phyloP scores from a whole-genome alignment of 2,113 vertebrate genomes.

The Callopanchax toddi region DNA sequence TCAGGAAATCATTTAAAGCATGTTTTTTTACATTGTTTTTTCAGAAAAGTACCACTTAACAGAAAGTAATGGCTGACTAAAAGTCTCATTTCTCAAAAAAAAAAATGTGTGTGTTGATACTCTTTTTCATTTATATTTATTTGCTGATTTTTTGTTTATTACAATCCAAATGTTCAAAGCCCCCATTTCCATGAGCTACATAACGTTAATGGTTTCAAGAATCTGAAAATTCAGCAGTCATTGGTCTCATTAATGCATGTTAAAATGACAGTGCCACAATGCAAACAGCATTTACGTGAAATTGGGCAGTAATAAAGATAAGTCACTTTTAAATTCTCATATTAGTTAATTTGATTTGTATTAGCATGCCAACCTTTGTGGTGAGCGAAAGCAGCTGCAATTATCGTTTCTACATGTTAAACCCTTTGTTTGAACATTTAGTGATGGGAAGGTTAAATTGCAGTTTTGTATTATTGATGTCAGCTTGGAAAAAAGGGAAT shows the following conservation, averaged over 20 bases:
- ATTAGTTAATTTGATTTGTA: too few relatives aligned
- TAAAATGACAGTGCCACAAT: neutral
- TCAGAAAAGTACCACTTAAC: constrained; percentile 50
- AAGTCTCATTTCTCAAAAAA: constrained; percentile 30
- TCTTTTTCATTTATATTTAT: constrained; percentile 35
- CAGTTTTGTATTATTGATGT: too few relatives aligned
- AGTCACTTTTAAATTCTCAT: too few relatives aligned
- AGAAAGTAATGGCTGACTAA: constrained; percentile 24
- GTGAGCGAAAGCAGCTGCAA: too few relatives aligned
- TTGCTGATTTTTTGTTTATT: constrained; percentile 59
- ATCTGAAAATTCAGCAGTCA: neutral
- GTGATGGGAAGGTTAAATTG: too few relatives aligned
- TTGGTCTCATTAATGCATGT: neutral
- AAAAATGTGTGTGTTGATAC: neutral
- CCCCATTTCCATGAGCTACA: too few relatives aligned
- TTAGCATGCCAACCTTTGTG: too few relatives aligned
- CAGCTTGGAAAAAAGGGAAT: too few relatives aligned
- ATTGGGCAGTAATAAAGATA: neutral
- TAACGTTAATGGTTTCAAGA: neutral
- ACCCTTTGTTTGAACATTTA: too few relatives aligned
- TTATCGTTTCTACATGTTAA: too few relatives aligned
- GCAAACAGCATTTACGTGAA: neutral
- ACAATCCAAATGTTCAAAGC: constrained; percentile 19
- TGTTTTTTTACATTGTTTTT: constrained; percentile 74
- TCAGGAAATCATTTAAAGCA: constrained; percentile 63